Evolutionary conservation across 2,888 invertebrate genomes (phyloP), one percentile per base, ranked within the genome.

Genomic region (Eilema griseolum): DNA sequence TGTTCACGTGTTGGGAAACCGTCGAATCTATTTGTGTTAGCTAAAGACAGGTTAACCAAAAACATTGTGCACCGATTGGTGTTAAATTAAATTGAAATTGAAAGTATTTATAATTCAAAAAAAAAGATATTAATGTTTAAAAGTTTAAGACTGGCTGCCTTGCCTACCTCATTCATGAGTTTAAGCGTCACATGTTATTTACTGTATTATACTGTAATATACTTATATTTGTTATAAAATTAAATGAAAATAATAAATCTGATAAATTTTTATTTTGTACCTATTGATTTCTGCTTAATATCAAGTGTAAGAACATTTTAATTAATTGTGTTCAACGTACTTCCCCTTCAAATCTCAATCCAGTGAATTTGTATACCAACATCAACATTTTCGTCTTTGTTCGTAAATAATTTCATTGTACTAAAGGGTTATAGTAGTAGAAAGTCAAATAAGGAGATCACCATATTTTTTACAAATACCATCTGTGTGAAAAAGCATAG

Each of bases 1-100:
- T 85, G 83, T 74, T 86, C 84, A 26, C 67, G 71, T 37, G 68
- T 71, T 23, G 78, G 78, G 14, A 84, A 83, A 81, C 80, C 80
- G 69, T 81, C 76, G 60, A 77, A 68, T 71, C n/a, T 81, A 64
- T 79, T 80, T 81, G 77, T 81, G 72, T 81, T 74, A 73, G 78
- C 81, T 75, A 73, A 77, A 76, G 78, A 82, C 68, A 69, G 78
- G 62, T 67, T 78, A 77, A 82, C 80, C 62, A 83, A 81, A 77
- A 84, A 82, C 63, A 82, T 84, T 77, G 81, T 82, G 64, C 78
- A 81, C 74, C 72, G 70, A 73, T 69, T 67, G 14, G 24, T 57
- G 57, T 24, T 57, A 24, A 57, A 56, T 56, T 56, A 56, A 56
- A 56, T n/a, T 23, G 56, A 56, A 56, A 80, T 75, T 77, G 59